These are phyloP conservation scores for Clupea harengus DNA, from an alignment of 2,113 vertebrate genomes.

Conservation along the genomic window DNA sequence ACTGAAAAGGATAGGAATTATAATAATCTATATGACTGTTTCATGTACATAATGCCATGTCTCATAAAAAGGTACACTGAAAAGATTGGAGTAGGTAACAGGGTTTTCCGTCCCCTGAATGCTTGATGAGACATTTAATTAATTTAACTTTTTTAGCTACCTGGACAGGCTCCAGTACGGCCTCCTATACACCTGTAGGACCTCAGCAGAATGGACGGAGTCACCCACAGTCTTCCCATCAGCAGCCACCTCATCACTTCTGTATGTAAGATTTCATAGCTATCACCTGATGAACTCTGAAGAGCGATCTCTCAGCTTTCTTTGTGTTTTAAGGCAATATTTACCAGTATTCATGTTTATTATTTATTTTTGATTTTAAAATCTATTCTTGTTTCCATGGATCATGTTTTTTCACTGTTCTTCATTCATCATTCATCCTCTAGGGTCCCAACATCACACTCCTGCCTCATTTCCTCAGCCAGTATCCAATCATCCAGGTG, in stretches of 20 bases:
- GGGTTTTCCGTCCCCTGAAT: too few species aligned
- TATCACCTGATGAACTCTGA: neutral
- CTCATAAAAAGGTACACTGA: neutral
- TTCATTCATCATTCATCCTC: constrained; percentile 1
- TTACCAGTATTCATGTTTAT: neutral
- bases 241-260: constrained; percentile 69
- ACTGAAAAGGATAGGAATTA: neutral
- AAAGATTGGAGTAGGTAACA: neutral
- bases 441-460: constrained; percentile 77
- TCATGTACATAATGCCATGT: neutral
- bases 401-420: neutral
- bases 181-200: constrained; percentile 64
- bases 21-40: neutral
- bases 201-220: constrained; percentile 68
- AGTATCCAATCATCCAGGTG: constrained; percentile 70
- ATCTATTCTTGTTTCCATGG: too few species aligned
- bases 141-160: constrained; percentile 46
- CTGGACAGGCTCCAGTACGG: constrained; percentile 68
- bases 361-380: neutral
- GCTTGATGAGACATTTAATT: neutral
- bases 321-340: neutral
- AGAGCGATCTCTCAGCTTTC: neutral
- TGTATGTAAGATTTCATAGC: constrained; percentile 56
- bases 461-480: constrained; percentile 58
- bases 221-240: constrained; percentile 63